These are phyloP conservation scores for Odontamblyopus lacepedii DNA, from an alignment of 2,797 vertebrate genomes.

Conservation along the genomic window DNA sequence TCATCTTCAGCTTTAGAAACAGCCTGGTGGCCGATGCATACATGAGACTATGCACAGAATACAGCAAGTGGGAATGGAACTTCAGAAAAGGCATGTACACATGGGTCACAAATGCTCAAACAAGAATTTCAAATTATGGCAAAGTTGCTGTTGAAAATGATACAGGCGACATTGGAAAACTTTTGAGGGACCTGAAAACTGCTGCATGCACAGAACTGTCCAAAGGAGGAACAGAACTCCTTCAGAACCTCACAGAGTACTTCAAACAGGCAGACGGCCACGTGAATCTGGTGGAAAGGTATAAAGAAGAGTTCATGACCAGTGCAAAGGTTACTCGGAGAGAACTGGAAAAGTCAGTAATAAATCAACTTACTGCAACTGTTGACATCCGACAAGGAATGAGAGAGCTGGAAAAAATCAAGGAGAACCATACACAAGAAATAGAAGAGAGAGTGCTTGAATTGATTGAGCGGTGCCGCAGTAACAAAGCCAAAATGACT, in stretches of 20 bases:
- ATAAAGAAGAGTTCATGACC: constrained; percentile 62
- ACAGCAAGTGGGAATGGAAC: constrained; percentile 69
- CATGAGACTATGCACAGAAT: constrained; percentile 58
- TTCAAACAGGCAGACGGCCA: constrained; percentile 60
- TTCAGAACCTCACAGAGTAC: constrained; percentile 50
- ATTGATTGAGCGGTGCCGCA: constrained; percentile 48
- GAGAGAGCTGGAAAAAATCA: constrained; percentile 48
- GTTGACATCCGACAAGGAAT: constrained; percentile 51
- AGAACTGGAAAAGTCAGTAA: constrained; percentile 46
- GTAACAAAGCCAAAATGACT: constrained; percentile 11
- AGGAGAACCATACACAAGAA: constrained; percentile 33
- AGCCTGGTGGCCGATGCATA: constrained; percentile 72
- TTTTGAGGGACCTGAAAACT: constrained; percentile 21
- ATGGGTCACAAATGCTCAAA: constrained; percentile 56
- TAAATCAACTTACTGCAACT: constrained; percentile 34
- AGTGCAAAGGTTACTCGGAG: constrained; percentile 46
- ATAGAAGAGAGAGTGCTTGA: constrained; percentile 43
- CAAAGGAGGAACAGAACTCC: constrained; percentile 39
- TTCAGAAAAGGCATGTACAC: constrained; percentile 58
- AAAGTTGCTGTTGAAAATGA: constrained; percentile 15
- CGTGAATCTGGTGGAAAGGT: constrained; percentile 62
- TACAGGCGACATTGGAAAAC: background rate
- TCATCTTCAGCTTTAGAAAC: constrained; percentile 79
- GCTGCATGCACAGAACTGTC: constrained; percentile 39
- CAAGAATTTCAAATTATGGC: constrained; percentile 50